These are phyloP conservation scores for Ophion obscuratus DNA, from an alignment of 2,888 invertebrate genomes.

Conservation along the genomic window DNA sequence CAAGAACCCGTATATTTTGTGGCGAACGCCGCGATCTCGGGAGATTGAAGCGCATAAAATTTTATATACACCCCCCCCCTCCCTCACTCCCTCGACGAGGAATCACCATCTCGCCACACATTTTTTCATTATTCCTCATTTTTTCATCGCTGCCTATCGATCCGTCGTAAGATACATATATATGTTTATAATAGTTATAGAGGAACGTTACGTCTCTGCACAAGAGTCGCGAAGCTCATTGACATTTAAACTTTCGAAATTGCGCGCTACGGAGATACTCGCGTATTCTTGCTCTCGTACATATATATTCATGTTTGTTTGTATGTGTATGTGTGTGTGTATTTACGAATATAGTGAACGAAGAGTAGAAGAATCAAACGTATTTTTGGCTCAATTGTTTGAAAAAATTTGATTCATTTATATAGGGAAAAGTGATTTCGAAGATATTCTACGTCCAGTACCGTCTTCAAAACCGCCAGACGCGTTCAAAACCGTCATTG, in stretches of 20 bases:
- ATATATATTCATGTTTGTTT: too few species aligned
- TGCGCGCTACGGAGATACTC: constrained; percentile 65
- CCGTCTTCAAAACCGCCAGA: too few species aligned
- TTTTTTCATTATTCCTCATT: constrained; percentile 9
- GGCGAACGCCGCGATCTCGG: too few species aligned
- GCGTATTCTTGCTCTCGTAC: constrained; percentile 40
- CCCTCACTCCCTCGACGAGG: background rate
- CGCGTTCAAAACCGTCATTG: too few species aligned
- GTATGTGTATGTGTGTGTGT: too few species aligned
- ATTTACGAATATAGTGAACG: too few species aligned
- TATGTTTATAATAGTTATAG: background rate
- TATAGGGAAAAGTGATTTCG: too few species aligned
- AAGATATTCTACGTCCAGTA: too few species aligned
- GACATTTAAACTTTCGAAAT: constrained; percentile 83
- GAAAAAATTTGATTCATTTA: too few species aligned
- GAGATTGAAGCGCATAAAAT: background rate
- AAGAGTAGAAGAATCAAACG: too few species aligned
- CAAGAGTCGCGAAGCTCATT: constrained; percentile 71
- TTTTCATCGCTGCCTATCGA: constrained; percentile 48
- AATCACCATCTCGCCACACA: background rate
- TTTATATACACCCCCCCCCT: background rate
- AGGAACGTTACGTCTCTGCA: constrained; percentile 34
- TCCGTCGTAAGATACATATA: constrained; percentile 38
- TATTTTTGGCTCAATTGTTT: too few species aligned
- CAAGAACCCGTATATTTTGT: too few species aligned